Evolutionary conservation across 2,888 invertebrate species (phyloP), one percentile per base, ranked within the genome.

Genomic region (Tridacna gigas): DNA sequence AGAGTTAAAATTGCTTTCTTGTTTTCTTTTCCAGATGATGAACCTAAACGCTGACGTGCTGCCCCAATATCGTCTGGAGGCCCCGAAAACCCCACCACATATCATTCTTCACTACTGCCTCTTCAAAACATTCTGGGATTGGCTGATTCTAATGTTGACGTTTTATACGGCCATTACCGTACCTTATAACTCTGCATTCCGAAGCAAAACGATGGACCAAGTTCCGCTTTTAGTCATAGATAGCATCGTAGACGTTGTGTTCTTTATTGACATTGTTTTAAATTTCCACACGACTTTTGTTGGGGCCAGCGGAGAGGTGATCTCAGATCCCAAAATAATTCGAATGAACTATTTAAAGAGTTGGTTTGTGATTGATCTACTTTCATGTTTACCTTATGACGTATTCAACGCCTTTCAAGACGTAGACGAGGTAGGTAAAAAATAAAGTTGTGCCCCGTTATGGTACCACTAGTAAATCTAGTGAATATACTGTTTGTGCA

Each of bases 231-330:
- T 95, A 7, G 95, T 95, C 28, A 91, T 95, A 48, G 95, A 95
- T 90, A 99, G 99, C 91, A 99, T 99, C 94, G 99, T 99, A 94
- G 99, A 99, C 96, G 99, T 99, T 93, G 98, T 99, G 95, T 99
- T 99, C 96, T 99, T 99, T 96, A 99, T 99, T 95, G 99, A 99
- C 96, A 99, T 99, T 95, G 98, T 99, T 95, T 97, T 99, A 95
- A 99, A 99, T 96, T 99, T 99, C 96, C 99, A 99, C 96, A 99
- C 99, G 90, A 99, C 99, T 89, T 99, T 99, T 96, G 99, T 99
- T 93, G 99, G 99, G 74, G 98, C 96, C 0, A 95, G 95, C 61
- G 96, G 96, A 22, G 96, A 96, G 92, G 99, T 99, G 91, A 99
- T 99, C 93, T 99, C 99, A 94, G 99, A 99, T 96, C 99, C 99